Base-by-base conservation (phyloP, 2,113 vertebrate genomes). In the Vimba vimba region DNA sequence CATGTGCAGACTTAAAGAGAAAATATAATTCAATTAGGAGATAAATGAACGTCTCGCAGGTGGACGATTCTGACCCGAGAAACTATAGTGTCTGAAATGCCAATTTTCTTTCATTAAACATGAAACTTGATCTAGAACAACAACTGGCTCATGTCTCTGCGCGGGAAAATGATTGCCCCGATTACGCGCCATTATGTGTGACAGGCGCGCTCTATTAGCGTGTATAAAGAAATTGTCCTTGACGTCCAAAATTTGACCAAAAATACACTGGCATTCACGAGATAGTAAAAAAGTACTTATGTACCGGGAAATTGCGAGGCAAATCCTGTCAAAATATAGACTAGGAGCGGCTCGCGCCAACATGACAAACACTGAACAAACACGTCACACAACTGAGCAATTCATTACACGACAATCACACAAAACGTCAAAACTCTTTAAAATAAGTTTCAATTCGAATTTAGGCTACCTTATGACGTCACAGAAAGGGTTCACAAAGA, bases 101-200 rank as follows among this genome's bases (percentile, higher is more conserved):
- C 95, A 95, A 95, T 96, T 97, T 96, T 94, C 94, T 94, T 85
- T 95, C 94, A 96, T 96, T 96, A 94, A 93, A 93, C 92, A 92
- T 94, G 95, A 96, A 96, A 97, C 79, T 94, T 90, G 95, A 96
- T 96, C 95, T 95, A 93, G 94, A 95, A 95, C 95, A 96, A 96
- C 95, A 96, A 95, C 95, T 96, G 96, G 93, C 94, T 94, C 94
- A 95, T 94, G 94, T 96, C 95, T 96, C 91, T 33, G 93, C 93
- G 92, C 93, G 92, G 92, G 89, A 95, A 95, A 96, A 95, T 95
- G 94, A 96, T 94, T 94, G 94, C 93, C 91, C 92, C 96, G 96
- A 97, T 97, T 95, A 96, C 93, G 90, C 91, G 93, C 95, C 94
- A 96, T 97, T 95, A 95, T 92, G 91, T 88, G 93, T 93, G 96